A percentile compares a stretch with the other conserved stretches of the same genome.
phyloP scores from a whole-genome alignment of 2,113 vertebrate species.

The Seriola dumerili region DNA sequence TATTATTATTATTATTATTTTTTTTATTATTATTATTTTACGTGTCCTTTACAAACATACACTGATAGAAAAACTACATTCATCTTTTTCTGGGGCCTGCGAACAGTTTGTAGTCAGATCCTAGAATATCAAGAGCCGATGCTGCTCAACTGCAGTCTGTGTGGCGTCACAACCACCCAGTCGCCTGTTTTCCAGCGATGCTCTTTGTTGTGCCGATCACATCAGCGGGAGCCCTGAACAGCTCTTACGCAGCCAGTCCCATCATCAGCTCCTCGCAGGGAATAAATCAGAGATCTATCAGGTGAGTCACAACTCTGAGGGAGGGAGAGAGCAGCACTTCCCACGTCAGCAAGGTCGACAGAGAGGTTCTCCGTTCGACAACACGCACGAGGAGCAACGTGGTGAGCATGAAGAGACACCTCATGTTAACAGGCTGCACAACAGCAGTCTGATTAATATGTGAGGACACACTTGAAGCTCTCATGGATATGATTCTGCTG shows the following conservation, averaged over 20 bases:
- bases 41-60: not conserved
- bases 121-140: slow-evolving; percentile 5
- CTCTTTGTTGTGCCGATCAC: slow-evolving; percentile 68
- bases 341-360: slow-evolving; percentile 70
- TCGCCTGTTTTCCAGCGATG: slow-evolving; percentile 24
- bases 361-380: slow-evolving; percentile 43
- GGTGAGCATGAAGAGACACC: slow-evolving; percentile 11
- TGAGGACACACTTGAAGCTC: slow-evolving; percentile 5
- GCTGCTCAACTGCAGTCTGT: slow-evolving; percentile 8
- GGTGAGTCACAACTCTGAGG: slow-evolving; percentile 79
- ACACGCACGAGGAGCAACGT: slow-evolving; percentile 2
- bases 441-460: slow-evolving; percentile 13
- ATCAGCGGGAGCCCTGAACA: slow-evolving; percentile 52
- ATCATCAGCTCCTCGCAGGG: slow-evolving; percentile 68
- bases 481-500: not conserved
- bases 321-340: slow-evolving; percentile 50
- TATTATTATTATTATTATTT: not conserved
- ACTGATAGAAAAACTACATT: not conserved
- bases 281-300: slow-evolving; percentile 76
- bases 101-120: slow-evolving; percentile 20
- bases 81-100: slow-evolving; percentile 8
- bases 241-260: slow-evolving; percentile 49
- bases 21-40: slow-evolving; percentile 3
- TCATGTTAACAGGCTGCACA: not conserved
- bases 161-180: slow-evolving; percentile 13